These are phyloP conservation scores for Tretioscincus oriximinensis DNA, from an alignment of 2,113 vertebrate species.

Conservation along the genomic window DNA sequence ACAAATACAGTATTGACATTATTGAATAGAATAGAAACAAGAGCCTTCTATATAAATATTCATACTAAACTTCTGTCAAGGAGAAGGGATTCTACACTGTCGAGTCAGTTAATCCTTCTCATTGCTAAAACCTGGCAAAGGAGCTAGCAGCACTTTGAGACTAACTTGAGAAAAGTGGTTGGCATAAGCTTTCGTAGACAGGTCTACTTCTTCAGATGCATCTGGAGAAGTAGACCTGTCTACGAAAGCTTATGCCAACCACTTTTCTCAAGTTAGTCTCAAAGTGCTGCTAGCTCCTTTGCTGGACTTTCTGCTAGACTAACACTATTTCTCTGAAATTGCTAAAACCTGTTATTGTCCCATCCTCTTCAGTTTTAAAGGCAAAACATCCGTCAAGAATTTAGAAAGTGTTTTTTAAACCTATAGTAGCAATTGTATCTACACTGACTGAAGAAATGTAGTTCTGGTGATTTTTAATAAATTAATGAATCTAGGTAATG, in stretches of 20 bases:
- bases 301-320: too few relatives aligned
- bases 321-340: too few relatives aligned
- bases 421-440: neutral
- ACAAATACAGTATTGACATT: neutral
- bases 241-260: too few relatives aligned
- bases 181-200: too few relatives aligned
- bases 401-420: neutral
- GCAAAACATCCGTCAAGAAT: neutral
- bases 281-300: too few relatives aligned
- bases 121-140: too few relatives aligned
- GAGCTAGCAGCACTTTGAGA: too few relatives aligned
- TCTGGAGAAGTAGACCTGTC: too few relatives aligned
- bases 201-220: too few relatives aligned
- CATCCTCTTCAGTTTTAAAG: neutral
- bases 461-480: neutral
- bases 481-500: neutral
- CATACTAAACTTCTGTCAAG: neutral
- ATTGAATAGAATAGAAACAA: neutral
- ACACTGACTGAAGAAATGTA: constrained; percentile 22
- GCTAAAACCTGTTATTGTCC: neutral
- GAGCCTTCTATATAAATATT: neutral
- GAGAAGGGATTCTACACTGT: neutral
- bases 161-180: too few relatives aligned
- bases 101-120: neutral
- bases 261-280: too few relatives aligned